These are phyloP conservation scores for Hemaris fuciformis DNA, from an alignment of 2,888 invertebrate species.

Conservation along the genomic window DNA sequence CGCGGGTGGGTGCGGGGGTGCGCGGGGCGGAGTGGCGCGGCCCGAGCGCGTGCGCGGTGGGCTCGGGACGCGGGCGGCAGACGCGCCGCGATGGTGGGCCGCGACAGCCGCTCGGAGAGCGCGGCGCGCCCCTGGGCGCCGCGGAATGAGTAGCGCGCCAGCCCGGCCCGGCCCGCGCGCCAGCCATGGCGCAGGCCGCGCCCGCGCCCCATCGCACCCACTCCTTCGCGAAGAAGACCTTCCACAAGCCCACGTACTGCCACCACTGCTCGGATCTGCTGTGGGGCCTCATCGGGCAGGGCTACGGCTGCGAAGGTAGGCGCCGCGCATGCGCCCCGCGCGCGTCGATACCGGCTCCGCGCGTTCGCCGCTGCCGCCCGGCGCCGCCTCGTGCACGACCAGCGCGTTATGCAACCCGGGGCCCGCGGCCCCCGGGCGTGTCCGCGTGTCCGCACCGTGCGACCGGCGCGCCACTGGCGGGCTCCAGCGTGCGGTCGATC, in stretches of 20 bases:
- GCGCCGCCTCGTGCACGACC: constrained; percentile 60
- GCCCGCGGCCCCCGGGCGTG: constrained; percentile 76
- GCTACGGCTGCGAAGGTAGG: constrained; percentile 99
- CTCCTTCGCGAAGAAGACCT: constrained; percentile 99
- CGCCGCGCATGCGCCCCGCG: constrained; percentile 73
- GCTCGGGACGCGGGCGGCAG: constrained; percentile 67
- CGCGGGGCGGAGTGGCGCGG: constrained; percentile 63
- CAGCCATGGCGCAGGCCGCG: constrained; percentile 82
- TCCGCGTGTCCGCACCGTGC: constrained; percentile 62
- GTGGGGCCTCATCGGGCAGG: constrained; percentile 99
- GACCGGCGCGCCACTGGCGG: constrained; percentile 23
- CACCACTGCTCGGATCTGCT: constrained; percentile 99
- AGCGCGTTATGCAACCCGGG: constrained; percentile 63
- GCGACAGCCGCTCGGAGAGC: constrained; percentile 81
- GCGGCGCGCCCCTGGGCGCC: constrained; percentile 82
- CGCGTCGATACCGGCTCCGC: constrained; percentile 69
- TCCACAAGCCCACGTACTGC: constrained; percentile 99
- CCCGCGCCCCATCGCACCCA: constrained; percentile 87
- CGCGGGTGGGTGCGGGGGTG: constrained; percentile 73
- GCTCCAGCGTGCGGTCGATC: constrained; percentile 27
- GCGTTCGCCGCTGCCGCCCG: constrained; percentile 43
- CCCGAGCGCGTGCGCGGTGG: constrained; percentile 48
- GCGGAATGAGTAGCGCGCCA: constrained; percentile 80
- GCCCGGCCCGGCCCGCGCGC: constrained; percentile 79
- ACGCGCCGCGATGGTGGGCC: constrained; percentile 81